Percentiles rank a stretch among this genome's conserved stretches.
These are phyloP conservation scores for Elegia similella DNA, from an alignment of 2,888 invertebrate genomes.

Conservation along the genomic window DNA sequence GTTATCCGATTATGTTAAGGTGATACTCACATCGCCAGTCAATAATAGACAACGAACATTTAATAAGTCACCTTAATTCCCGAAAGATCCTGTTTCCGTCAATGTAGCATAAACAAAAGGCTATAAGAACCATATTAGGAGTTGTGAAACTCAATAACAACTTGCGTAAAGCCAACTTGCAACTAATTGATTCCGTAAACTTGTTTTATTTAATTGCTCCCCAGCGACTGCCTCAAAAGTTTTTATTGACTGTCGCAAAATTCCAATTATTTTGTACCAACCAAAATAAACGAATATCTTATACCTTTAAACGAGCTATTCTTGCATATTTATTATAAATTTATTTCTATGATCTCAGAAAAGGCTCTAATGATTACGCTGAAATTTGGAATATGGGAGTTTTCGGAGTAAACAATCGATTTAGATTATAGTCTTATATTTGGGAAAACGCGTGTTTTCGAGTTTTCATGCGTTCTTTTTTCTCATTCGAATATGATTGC, in stretches of 20 bases:
- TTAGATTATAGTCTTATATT: background rate
- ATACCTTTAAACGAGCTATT: slow-evolving; percentile 12
- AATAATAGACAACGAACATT: too few relatives aligned
- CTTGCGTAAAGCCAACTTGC: slow-evolving; percentile 62
- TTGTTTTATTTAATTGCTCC: slow-evolving; percentile 68
- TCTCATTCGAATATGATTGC: too few relatives aligned
- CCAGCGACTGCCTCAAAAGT: slow-evolving; percentile 45
- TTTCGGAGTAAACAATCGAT: background rate
- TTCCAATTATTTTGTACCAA: slow-evolving; percentile 46
- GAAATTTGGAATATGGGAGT: slow-evolving; percentile 8
- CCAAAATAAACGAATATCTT: slow-evolving; percentile 18
- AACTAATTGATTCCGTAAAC: slow-evolving; percentile 69
- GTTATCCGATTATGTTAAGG: too few relatives aligned
- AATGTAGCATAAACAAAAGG: slow-evolving; percentile 36
- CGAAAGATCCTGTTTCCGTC: slow-evolving; percentile 21
- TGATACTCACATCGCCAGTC: too few relatives aligned
- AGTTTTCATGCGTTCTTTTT: too few relatives aligned
- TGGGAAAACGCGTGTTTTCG: too few relatives aligned
- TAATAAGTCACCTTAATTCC: background rate
- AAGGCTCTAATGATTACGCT: too few relatives aligned
- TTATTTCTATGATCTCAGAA: too few relatives aligned
- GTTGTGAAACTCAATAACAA: slow-evolving; percentile 64
- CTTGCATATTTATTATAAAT: too few relatives aligned
- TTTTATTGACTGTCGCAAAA: slow-evolving; percentile 55
- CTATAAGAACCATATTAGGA: slow-evolving; percentile 45